Base-by-base conservation (phyloP, 2,797 vertebrate genomes). In the Spinus olivaceus region DNA sequence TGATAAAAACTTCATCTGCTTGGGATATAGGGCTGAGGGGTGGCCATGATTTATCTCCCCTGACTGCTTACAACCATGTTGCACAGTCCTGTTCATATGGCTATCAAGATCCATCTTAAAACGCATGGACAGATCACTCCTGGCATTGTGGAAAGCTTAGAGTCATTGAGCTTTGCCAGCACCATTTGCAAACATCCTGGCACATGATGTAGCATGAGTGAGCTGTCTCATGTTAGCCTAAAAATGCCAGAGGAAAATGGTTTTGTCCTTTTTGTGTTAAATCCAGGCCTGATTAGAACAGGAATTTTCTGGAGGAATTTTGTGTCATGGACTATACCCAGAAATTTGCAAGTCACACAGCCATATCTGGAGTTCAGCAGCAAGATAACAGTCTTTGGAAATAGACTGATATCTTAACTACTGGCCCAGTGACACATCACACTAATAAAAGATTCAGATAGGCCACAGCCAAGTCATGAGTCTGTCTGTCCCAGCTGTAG, bases 281-380 rank as follows among this genome's bases (percentile, higher is more conserved):
- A 82, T 63, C 14, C 53, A 88, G 39, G 47, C 50, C 72, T 94
- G 72, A 84, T 67, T 56, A 70, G 59, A 82, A 28, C 10, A 82
- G 22, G 50, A 82, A 64, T 77, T 81, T 94, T 93, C 74, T 51
- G 59, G 78, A 88, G 39, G 35, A 92, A 69, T 94, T 96, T 92
- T 67, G 65, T 37, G 35, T 74, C 39, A 13, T 4, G 2, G 54
- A 54, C 77, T 90, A 11, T 66, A 92, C 56, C 25, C 21, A 82
- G n/a, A 42, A 88, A 91, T 95, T 92, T 86, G 49, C 35, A 94
- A 95, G 90, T 69, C 53, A 66, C 71, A 41, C 35, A 84, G 63
- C 20, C 30, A 42, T 87, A 83, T 93, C 33, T 86, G 93, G 65
- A 53, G 81, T 79, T 90, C 16, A 2, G 56, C 37, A 74, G 64